Base-by-base conservation (phyloP, 2,888 invertebrate genomes). In the Desoria tigrina region DNA sequence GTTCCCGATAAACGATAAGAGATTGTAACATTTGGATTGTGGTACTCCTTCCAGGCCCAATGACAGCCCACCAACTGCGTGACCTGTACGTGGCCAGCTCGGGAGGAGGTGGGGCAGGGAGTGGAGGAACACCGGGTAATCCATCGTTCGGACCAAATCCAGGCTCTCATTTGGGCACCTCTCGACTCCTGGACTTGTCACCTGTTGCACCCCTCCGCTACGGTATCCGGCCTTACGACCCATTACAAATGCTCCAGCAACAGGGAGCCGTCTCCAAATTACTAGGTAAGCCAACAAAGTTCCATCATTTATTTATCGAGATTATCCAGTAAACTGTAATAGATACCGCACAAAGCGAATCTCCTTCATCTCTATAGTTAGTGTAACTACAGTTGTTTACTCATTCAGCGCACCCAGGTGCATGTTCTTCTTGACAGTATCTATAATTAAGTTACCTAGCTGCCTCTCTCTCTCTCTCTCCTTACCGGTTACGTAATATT, bases 241-340 rank as follows among this genome's bases (percentile, higher is more conserved):
- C 94, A 78, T 92, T 93, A 4, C 93, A 93, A 79, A 90, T 93
- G 84, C 85, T 94, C 63, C 90, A 90, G 67, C 84, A 84, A 78
- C 92, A 93, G 83, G 92, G 92, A 78, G 92, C 92, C 78, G 93
- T 84, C 76, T 92, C 91, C 76, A 93, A 93, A 83, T 84, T 93
- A 79, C 83, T 93, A 79, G 93, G 93, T 92, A 66, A 74, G 76
- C 61, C 32, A 18, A 23, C 24, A 51, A 24, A 18, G 9, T 39
- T 39, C 45, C 45, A 9, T 45, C 45, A 45, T 11, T 32, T 32
- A 32, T 32, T 32, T 11, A 32, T 32, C 4, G 4, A 32, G 11
- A 32, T 32, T 7, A n/a, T n/a, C 21, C 7, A n/a, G 42, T 6
- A 39, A 28, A n/a, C 4, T 27, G 14, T 51, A 39, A 59, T 42